Evolutionary conservation across 1,140 invertebrate species (phyloP), one percentile per base, ranked within the genome.

Genomic region (Papilio polytes): DNA sequence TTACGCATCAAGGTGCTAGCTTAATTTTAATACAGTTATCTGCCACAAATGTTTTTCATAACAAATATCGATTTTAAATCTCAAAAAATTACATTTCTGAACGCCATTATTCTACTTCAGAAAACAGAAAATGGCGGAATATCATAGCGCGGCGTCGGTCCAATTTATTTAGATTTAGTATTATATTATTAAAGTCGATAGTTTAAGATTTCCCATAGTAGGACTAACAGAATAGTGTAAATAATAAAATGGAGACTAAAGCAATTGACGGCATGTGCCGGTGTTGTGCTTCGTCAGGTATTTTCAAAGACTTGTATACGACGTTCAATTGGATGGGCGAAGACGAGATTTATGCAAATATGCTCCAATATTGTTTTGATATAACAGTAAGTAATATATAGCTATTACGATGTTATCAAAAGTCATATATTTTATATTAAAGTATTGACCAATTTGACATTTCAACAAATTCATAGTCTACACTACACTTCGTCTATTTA

Each of bases 281-380:
- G 80, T 94, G 92, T 87, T 94, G 93, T 91, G 90, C 91, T 2
- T 89, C 91, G 0, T 89, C 91, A 79, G 93, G 93, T 73, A 87
- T 83, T 48, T 94, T 90, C 81, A 94, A 94, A 86, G 89, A 92
- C 85, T 81, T 94, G 59, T 88, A 87, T 78, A 81, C 82, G 15
- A 81, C 88, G 1, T 94, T 93, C 76, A 85, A 88, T 51, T 94
- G 93, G 91, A 93, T 94, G 91, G 93, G 93, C 12, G 88, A 87
- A 53, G 88, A 92, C 82, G 93, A 94, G 83, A 80, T 94, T 8
- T 94, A 94, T 81, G 83, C 86, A 31, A 89, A 94, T 78, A 94
- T 94, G 93, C 82, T 94, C 73, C 88, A 87, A 66, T 90, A 93
- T 82, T 94, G 91, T 86, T 93, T 94, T 83, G 87, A 94, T 87